Evolutionary conservation across 2,888 invertebrate species (phyloP).

Genomic region (Periphyllus acericola): DNA sequence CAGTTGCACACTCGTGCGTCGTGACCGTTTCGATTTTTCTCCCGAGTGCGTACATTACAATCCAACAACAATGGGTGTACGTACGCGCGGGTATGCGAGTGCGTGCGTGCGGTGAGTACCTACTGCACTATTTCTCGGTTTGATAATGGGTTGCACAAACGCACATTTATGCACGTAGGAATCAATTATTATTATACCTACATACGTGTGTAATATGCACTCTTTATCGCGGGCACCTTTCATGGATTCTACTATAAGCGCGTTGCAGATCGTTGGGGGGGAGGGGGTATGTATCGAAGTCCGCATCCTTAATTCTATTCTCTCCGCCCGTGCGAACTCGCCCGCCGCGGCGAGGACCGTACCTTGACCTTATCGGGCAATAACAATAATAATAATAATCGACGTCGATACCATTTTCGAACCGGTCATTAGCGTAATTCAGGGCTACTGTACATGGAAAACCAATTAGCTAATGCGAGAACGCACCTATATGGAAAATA

Average conservation of each 20-base stretch:
- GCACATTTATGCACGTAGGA: background rate
- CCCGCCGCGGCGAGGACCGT: background rate
- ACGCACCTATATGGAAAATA: constrained; percentile 13
- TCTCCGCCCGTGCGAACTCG: background rate
- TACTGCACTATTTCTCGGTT: constrained; percentile 18
- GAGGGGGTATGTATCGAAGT: background rate
- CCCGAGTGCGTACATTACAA: background rate
- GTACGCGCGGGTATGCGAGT: no score
- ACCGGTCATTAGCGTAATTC: constrained; percentile 52
- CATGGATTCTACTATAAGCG: constrained; percentile 40
- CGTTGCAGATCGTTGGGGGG: background rate
- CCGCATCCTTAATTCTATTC: constrained; percentile 44
- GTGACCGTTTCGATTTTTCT: constrained; percentile 51
- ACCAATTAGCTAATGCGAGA: constrained; percentile 58
- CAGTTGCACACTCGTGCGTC: background rate
- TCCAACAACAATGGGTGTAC: constrained; percentile 16
- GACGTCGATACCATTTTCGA: constrained; percentile 31
- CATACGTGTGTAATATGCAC: background rate
- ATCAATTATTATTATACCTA: constrained; percentile 33
- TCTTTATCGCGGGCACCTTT: background rate
- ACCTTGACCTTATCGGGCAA: constrained; percentile 48
- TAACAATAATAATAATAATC: constrained; percentile 18
- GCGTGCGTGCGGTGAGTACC: background rate
- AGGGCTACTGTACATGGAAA: constrained; percentile 59
- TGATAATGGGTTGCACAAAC: constrained; percentile 54